phyloP scores from a whole-genome alignment of 2,113 vertebrate species.

The Craseonycteris thonglongyai region DNA sequence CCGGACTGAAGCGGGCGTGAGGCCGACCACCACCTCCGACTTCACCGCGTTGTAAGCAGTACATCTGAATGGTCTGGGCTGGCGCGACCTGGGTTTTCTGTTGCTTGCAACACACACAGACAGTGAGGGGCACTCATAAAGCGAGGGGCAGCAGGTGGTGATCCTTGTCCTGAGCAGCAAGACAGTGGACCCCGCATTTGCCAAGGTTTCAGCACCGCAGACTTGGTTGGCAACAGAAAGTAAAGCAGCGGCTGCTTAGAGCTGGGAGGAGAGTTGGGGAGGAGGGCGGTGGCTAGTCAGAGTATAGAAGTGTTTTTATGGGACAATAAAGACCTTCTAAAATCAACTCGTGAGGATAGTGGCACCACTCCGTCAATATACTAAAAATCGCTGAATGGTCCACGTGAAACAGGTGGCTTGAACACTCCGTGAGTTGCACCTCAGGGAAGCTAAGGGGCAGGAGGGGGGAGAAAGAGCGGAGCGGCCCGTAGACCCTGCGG shows the following conservation, averaged over 20 bases:
- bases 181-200: not conserved
- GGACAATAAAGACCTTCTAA: not conserved
- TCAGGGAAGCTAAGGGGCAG: not conserved
- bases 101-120: not conserved
- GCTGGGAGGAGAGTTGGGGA: not conserved
- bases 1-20: not conserved
- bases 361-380: not conserved
- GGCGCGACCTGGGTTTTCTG: not conserved
- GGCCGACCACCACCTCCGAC: not conserved
- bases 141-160: not conserved
- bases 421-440: not conserved
- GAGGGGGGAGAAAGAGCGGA: not conserved
- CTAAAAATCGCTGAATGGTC: conserved; percentile 1
- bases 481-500: fast-evolving
- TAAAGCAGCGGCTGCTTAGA: not conserved
- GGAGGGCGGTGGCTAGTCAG: not conserved
- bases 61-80: not conserved
- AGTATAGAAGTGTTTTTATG: not conserved
- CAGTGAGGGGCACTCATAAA: not conserved
- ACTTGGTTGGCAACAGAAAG: not conserved
- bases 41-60: not conserved
- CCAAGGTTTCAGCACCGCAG: not conserved
- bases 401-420: not conserved
- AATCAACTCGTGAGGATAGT: not conserved
- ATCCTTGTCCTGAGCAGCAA: not conserved